A percentile compares a stretch with the other conserved stretches of the same genome.
phyloP scores from a whole-genome alignment of 2,113 vertebrate genomes.

The Tor tambroides region DNA sequence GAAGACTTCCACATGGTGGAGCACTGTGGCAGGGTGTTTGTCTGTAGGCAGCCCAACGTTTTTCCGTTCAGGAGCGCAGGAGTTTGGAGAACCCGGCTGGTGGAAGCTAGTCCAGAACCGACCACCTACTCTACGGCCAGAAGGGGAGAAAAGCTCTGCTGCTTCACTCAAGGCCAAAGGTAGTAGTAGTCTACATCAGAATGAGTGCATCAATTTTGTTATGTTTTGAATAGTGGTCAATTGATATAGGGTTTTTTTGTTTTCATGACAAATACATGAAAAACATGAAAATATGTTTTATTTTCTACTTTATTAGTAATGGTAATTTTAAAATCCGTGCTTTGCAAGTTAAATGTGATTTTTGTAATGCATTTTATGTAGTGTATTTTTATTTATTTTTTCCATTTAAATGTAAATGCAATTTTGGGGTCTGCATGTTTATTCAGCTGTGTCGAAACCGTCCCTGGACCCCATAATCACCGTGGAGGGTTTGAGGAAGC shows the following conservation, averaged over 20 bases:
- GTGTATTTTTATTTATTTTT: no score
- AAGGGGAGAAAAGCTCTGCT: constrained; percentile 83
- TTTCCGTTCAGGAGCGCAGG: constrained; percentile 95
- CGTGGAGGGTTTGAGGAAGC: constrained; percentile 88
- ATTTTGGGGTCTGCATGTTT: not conserved
- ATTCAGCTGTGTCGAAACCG: constrained; percentile 77
- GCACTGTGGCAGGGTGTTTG: constrained; percentile 95
- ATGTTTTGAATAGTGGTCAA: not conserved
- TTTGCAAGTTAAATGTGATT: no score
- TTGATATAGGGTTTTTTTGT: no score
- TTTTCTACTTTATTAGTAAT: no score
- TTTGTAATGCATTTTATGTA: no score
- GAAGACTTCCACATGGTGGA: constrained; percentile 99
- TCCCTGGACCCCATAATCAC: constrained; percentile 89
- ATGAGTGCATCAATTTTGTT: not conserved
- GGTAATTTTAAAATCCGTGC: no score
- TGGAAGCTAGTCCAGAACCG: constrained; percentile 98
- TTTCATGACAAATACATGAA: no score
- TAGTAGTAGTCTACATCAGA: constrained; percentile 54
- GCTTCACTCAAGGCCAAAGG: constrained; percentile 85
- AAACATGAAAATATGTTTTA: no score
- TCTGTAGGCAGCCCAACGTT: constrained; percentile 95
- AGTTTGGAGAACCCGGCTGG: constrained; percentile 97
- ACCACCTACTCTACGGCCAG: constrained; percentile 88
- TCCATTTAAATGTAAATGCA: no score